Evolutionary conservation across 1,140 invertebrate genomes (phyloP), one percentile per base, ranked within the genome.

Genomic region (Cephus cinctus): DNA sequence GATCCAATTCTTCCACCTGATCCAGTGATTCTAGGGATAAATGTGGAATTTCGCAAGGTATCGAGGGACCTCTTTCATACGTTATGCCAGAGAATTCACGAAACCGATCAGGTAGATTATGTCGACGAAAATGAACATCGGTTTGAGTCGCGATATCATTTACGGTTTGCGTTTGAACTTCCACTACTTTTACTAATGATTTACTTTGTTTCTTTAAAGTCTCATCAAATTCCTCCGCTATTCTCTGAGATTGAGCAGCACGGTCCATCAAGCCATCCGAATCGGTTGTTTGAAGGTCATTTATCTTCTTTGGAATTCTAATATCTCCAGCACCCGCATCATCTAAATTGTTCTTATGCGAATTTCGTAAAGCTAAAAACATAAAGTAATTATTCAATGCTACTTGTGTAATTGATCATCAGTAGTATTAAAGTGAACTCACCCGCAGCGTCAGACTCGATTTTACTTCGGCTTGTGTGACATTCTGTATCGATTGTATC

Each of bases 131-230:
- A 16, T 47, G 54, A 15, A 59, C 45, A 12, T 76, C 70, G 1
- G 75, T 77, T 55, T 77, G 75, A 0, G 73, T 77, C 2, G 70
- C 75, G 47, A 76, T 77, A 43, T 77, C 75, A 32, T 77, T 75
- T 1, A 67, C 72, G 1, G 75, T 76, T 56, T 77, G 72, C 8
- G 75, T 76, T 49, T 76, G 74, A n/a, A 75, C 73, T 47, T 74
- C 71, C 1, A 58, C 69, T 4, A 72, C 66, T 59, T 70, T 69
- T 2, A 67, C 54, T 12, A 18, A 5, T 2, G 48, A 43, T 41
- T 56, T 66, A 22, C 36, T 47, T 6, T 47, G 43, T 39, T 60
- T 66, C 27, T 46, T 38, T n/a, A n/a, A n/a, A n/a, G n/a, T n/a
- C n/a, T n/a, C n/a, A n/a, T n/a, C n/a, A n/a, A n/a, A n/a, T n/a